A percentile compares a stretch with the other conserved stretches of the same genome.
Conservation (phyloP, 1,140 invertebrate genomes). For the Mamestra configurata region DNA sequence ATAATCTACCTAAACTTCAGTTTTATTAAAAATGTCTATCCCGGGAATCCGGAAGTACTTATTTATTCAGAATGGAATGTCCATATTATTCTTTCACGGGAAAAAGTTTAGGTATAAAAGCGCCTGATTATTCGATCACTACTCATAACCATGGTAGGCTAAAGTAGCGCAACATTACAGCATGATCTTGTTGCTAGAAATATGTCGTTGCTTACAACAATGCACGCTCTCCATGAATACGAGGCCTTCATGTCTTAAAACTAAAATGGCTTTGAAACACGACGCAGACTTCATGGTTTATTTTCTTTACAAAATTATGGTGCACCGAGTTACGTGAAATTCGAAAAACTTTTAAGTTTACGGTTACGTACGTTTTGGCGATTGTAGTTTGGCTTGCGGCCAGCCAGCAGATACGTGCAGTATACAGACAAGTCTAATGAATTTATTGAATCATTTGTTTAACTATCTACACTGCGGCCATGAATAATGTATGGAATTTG, state of each 20-base stretch:
- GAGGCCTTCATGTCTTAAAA: not conserved
- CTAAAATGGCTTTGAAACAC: not conserved
- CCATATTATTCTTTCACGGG: too few relatives aligned
- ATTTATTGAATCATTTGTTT: slow-evolving; percentile 41
- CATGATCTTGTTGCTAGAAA: too few relatives aligned
- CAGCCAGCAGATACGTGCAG: slow-evolving; percentile 13
- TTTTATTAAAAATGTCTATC: too few relatives aligned
- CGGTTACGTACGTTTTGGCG: slow-evolving; percentile 3
- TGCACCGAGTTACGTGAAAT: not conserved
- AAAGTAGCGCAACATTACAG: too few relatives aligned
- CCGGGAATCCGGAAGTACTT: too few relatives aligned
- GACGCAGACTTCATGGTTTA: not conserved
- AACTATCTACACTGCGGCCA: slow-evolving; percentile 2
- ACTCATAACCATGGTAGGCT: too few relatives aligned
- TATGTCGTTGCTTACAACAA: not conserved
- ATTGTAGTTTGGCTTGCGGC: slow-evolving; percentile 20
- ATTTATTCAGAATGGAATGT: too few relatives aligned
- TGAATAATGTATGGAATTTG: slow-evolving; percentile 6
- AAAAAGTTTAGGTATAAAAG: too few relatives aligned
- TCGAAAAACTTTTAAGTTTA: not conserved
- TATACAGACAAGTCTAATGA: slow-evolving; percentile 30
- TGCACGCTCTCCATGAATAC: not conserved
- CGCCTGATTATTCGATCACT: too few relatives aligned
- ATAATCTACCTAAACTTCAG: too few relatives aligned
- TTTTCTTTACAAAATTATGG: slow-evolving; percentile 4